A percentile compares a stretch with the other conserved stretches of the same genome.
Conservation (phyloP, 1,140 invertebrate genomes). For the Spodoptera frugiperda region DNA sequence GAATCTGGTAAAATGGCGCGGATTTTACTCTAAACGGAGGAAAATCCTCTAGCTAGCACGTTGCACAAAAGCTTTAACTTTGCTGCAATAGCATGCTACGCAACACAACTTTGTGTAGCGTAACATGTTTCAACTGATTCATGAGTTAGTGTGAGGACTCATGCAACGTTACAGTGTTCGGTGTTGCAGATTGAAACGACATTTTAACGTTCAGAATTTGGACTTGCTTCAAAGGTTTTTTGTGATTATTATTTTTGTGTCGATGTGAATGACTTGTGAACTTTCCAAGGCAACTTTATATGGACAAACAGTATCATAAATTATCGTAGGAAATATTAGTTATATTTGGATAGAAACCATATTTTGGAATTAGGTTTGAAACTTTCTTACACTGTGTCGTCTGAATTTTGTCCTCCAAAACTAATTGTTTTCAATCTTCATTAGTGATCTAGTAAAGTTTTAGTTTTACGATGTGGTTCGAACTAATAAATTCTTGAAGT, state of each 20-base stretch:
- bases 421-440: constrained; percentile 25
- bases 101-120: too few species aligned
- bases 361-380: neutral
- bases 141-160: neutral
- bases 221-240: constrained; percentile 25
- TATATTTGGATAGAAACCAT: neutral
- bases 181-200: neutral
- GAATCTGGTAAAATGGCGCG: too few species aligned
- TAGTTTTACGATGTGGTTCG: neutral
- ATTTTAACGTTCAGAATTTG: neutral
- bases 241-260: constrained; percentile 38
- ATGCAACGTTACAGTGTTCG: neutral
- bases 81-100: too few species aligned
- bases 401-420: neutral
- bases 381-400: neutral
- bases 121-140: too few species aligned
- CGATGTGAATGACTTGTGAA: constrained; percentile 36
- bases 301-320: neutral
- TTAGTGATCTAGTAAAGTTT: constrained; percentile 9
- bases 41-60: too few species aligned
- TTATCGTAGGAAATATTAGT: neutral
- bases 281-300: constrained; percentile 13
- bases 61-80: too few species aligned
- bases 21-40: too few species aligned
- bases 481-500: constrained; percentile 16